Conservation (phyloP, 2,113 vertebrate genomes). For the Syrmaticus mikado region DNA sequence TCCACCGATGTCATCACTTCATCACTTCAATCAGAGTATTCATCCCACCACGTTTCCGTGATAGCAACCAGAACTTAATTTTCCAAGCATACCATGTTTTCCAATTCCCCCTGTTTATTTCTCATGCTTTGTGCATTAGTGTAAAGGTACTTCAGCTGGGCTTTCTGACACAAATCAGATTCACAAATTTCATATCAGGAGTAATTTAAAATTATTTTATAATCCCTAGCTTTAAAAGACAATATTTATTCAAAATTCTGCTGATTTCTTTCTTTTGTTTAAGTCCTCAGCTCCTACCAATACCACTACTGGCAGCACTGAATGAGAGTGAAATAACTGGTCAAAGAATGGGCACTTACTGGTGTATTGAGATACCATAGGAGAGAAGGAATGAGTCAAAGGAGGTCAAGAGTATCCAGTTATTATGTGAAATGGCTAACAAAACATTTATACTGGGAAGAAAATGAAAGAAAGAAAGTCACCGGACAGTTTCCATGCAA, state of each 20-base stretch:
- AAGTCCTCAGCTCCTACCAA: neutral
- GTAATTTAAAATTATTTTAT: neutral
- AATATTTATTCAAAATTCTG: neutral
- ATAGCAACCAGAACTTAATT: too few species aligned
- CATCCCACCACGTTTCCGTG: too few species aligned
- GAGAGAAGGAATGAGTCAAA: neutral
- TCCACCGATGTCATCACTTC: too few species aligned
- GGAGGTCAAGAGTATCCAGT: neutral
- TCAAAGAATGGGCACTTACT: neutral
- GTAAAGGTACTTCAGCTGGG: too few species aligned
- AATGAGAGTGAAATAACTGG: neutral
- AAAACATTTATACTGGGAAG: rapidly evolving
- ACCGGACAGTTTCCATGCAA: neutral
- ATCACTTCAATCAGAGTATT: too few species aligned
- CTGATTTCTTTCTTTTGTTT: neutral
- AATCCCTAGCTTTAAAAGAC: neutral
- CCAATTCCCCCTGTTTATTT: too few species aligned
- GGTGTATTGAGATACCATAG: neutral
- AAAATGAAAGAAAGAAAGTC: neutral
- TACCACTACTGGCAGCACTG: neutral
- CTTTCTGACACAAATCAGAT: too few species aligned
- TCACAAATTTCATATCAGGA: too few species aligned
- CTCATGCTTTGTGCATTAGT: too few species aligned
- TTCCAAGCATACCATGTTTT: too few species aligned
- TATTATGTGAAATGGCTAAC: rapidly evolving